Evolutionary conservation across 2,888 invertebrate genomes (phyloP).

Genomic region (Metalampra italica): DNA sequence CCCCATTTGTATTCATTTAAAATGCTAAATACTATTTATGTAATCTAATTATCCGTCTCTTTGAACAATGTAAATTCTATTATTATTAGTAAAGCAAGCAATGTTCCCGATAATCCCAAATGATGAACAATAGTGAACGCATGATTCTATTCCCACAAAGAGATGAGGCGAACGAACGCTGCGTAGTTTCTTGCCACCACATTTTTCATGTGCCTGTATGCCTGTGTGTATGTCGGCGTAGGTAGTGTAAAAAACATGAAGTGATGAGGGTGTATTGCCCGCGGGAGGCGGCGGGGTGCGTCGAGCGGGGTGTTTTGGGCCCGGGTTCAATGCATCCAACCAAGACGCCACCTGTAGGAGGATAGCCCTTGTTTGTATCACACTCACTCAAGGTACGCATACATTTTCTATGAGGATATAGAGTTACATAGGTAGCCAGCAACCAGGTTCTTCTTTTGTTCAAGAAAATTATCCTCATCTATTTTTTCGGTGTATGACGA

Average conservation of each 20-base stretch:
- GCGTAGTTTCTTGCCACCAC: slow-evolving; percentile 46
- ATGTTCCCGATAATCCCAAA: slow-evolving; percentile 22
- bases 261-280: slow-evolving; percentile 42
- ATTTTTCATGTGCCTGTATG: slow-evolving; percentile 39
- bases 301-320: slow-evolving; percentile 47
- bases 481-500: too few species aligned
- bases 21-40: too few species aligned
- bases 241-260: slow-evolving; percentile 46
- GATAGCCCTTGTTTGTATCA: slow-evolving; percentile 14
- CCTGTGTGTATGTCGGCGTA: slow-evolving; percentile 31
- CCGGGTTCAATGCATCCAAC: slow-evolving; percentile 55
- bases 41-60: too few species aligned
- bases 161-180: slow-evolving; percentile 52
- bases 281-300: slow-evolving; percentile 24
- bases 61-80: too few species aligned
- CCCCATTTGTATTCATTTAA: too few species aligned
- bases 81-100: background rate
- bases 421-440: background rate
- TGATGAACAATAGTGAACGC: slow-evolving; percentile 32
- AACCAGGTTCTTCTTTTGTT: too few species aligned
- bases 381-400: background rate
- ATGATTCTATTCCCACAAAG: slow-evolving; percentile 39
- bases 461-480: background rate
- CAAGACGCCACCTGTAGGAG: slow-evolving; percentile 46
- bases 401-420: background rate